Conservation (phyloP, 2,797 vertebrate genomes). For the Rhabdomys pumilio region DNA sequence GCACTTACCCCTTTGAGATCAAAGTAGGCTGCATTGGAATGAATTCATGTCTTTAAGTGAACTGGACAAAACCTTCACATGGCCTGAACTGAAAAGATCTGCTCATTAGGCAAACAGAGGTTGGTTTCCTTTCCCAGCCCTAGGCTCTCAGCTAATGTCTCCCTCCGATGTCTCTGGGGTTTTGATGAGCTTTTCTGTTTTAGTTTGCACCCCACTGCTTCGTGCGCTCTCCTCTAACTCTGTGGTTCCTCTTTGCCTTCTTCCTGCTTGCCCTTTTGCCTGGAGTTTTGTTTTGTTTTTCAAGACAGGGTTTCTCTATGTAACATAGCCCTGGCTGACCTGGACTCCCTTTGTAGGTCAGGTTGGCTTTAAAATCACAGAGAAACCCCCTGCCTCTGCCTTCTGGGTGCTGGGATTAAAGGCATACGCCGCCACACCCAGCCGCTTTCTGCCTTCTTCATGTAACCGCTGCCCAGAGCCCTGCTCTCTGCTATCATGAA, state of each 20-base stretch:
- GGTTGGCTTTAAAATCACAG: background rate
- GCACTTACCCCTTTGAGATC: no score
- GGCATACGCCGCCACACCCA: background rate
- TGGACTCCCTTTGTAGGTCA: background rate
- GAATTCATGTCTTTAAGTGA: constrained; percentile 36
- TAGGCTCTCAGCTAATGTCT: background rate
- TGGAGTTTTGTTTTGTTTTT: background rate
- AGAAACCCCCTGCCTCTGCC: background rate
- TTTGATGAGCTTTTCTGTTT: background rate
- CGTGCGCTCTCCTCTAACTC: background rate
- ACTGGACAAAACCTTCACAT: background rate
- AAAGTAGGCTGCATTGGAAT: background rate
- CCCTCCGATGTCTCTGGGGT: background rate
- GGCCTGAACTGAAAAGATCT: constrained; percentile 12
- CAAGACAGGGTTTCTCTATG: background rate
- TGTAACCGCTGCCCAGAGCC: background rate
- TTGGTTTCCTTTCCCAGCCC: background rate
- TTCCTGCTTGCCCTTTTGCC: background rate
- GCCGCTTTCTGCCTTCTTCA: accelerated
- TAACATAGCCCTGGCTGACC: background rate
- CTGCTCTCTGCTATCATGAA: background rate
- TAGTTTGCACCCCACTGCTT: background rate
- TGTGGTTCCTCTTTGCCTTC: constrained; percentile 34
- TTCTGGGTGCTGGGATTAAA: background rate
- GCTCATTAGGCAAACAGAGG: background rate